phyloP scores from a whole-genome alignment of 2,888 invertebrate genomes.

The Zygaena filipendulae region DNA sequence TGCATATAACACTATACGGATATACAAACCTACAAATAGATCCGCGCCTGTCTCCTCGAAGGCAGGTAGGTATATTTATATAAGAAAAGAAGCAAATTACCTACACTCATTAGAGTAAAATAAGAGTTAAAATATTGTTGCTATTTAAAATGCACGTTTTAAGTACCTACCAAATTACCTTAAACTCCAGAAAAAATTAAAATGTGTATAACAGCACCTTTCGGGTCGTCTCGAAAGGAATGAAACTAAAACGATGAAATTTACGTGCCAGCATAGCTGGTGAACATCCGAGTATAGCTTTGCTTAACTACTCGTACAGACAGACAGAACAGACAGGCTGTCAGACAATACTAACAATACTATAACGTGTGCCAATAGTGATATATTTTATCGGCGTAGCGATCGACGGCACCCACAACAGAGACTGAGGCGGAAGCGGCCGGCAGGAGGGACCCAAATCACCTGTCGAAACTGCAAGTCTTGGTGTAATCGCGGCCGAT shows the following conservation, averaged over 20 bases:
- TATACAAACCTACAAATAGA: no score
- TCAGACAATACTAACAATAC: no score
- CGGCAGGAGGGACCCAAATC: conserved; percentile 56
- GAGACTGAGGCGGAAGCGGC: conserved; percentile 39
- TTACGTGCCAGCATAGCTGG: no score
- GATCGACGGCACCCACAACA: conserved; percentile 13
- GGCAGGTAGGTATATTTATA: no score
- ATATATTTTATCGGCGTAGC: conserved; percentile 22
- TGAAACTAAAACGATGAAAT: no score
- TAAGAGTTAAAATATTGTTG: no score
- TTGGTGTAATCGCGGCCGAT: conserved; percentile 39
- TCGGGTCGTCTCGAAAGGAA: neutral
- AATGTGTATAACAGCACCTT: neutral
- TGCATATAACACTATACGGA: neutral
- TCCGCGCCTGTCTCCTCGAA: no score
- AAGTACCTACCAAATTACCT: neutral
- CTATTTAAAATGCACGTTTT: neutral
- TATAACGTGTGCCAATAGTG: conserved; percentile 42
- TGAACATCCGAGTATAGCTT: no score
- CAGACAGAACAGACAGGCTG: no score
- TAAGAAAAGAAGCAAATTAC: no score
- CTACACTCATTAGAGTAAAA: no score
- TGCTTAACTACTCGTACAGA: no score
- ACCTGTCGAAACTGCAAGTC: conserved; percentile 54
- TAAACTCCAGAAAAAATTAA: neutral